Evolutionary conservation across 1,140 invertebrate species (phyloP).

Genomic region (Drosophila punjabiensis): DNA sequence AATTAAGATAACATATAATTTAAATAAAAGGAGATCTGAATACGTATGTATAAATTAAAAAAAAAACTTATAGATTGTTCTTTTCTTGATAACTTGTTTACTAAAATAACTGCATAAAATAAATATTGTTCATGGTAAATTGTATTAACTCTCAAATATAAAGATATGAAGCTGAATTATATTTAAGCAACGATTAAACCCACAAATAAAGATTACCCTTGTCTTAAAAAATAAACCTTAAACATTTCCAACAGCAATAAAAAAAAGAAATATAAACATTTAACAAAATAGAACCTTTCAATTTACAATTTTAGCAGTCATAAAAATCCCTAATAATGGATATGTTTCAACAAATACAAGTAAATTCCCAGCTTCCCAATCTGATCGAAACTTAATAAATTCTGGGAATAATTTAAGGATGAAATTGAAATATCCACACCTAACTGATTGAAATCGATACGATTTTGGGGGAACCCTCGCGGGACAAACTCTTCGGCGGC

Average conservation of each 20-base stretch:
- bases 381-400: neutral
- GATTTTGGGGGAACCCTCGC: neutral
- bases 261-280: too few relatives aligned
- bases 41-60: neutral
- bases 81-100: neutral
- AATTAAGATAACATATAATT: neutral
- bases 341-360: neutral
- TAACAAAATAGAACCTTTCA: too few relatives aligned
- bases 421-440: conserved; percentile 51
- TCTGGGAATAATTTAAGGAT: conserved; percentile 24
- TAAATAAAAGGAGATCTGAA: neutral
- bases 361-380: neutral
- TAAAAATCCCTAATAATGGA: too few relatives aligned
- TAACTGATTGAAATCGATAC: conserved; percentile 53
- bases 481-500: conserved; percentile 12
- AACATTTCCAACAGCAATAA: too few relatives aligned
- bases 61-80: neutral
- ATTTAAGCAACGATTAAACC: neutral
- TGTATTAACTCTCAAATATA: neutral
- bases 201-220: too few relatives aligned
- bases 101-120: neutral
- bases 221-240: too few relatives aligned
- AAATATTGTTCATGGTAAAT: neutral
- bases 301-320: too few relatives aligned
- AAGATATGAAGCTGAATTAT: neutral